Conservation (phyloP, 2,888 invertebrate genomes). For the Noctua fimbriata region DNA sequence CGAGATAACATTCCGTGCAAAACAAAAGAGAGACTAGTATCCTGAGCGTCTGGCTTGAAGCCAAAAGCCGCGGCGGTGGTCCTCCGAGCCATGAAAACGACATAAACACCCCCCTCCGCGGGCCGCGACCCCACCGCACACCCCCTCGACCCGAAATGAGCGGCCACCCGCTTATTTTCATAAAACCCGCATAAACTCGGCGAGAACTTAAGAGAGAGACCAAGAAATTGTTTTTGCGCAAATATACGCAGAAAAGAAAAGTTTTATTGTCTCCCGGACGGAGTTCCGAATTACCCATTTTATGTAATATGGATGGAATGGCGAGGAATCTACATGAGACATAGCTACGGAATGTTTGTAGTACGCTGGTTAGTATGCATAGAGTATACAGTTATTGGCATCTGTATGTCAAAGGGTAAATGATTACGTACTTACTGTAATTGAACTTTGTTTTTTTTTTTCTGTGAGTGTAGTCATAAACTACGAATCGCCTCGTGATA, state of each 20-base stretch:
- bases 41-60: constrained; percentile 82
- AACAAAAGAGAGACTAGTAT: constrained; percentile 83
- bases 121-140: constrained; percentile 67
- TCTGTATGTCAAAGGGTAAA: constrained; percentile 53
- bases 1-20: constrained; percentile 75
- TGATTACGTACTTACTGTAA: constrained; percentile 54
- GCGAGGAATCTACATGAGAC: constrained; percentile 51
- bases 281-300: constrained; percentile 64
- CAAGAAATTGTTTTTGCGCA: constrained; percentile 81
- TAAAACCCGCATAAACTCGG: constrained; percentile 87
- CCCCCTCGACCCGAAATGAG: constrained; percentile 86
- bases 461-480: background rate
- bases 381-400: constrained; percentile 54
- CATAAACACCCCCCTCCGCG: constrained; percentile 81
- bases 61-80: constrained; percentile 82
- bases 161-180: constrained; percentile 89
- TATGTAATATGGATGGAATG: constrained; percentile 60
- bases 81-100: constrained; percentile 84
- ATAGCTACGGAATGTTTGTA: constrained; percentile 32
- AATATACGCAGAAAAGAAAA: constrained; percentile 71
- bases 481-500: background rate
- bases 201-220: constrained; percentile 80
- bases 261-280: constrained; percentile 63
- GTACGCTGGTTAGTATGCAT: constrained; percentile 55
- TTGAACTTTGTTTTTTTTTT: constrained; percentile 41